Conservation (phyloP, 2,888 invertebrate species). For the Ormyrus labotus region DNA sequence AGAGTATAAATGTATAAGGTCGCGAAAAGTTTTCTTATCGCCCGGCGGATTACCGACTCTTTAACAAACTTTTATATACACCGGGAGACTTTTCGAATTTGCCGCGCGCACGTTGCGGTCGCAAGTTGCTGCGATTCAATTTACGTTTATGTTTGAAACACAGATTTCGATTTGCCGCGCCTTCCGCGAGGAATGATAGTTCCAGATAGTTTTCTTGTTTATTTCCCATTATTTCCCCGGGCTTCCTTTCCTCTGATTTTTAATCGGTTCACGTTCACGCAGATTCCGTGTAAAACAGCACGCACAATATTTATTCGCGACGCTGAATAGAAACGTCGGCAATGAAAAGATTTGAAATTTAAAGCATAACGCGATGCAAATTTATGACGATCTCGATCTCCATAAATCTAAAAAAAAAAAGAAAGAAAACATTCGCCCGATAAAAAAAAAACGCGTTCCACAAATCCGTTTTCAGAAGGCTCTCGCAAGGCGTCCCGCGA, state of each 20-base stretch:
- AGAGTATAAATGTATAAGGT: conserved; percentile 29
- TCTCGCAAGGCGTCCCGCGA: no score
- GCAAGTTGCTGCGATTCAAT: conserved; percentile 47
- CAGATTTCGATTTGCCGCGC: conserved; percentile 51
- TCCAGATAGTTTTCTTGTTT: conserved; percentile 34
- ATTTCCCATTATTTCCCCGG: conserved; percentile 4
- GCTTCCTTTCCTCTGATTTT: not conserved
- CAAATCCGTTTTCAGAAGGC: no score
- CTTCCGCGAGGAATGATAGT: conserved; percentile 39
- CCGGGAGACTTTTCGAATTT: conserved; percentile 49
- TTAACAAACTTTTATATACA: conserved; percentile 61
- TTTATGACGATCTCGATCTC: no score
- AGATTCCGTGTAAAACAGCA: no score
- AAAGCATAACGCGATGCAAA: no score
- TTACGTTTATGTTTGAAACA: conserved; percentile 53
- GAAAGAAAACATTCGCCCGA: no score
- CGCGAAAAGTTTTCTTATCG: conserved; percentile 59
- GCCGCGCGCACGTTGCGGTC: conserved; percentile 1
- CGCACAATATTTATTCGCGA: no score
- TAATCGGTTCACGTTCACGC: no score
- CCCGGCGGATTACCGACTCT: conserved; percentile 60
- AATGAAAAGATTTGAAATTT: no score
- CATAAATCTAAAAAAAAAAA: no score
- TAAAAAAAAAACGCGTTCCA: no score
- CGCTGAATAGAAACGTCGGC: no score